These are phyloP conservation scores for Chironomus striatipennis DNA, from an alignment of 1,140 invertebrate species.

Conservation along the genomic window DNA sequence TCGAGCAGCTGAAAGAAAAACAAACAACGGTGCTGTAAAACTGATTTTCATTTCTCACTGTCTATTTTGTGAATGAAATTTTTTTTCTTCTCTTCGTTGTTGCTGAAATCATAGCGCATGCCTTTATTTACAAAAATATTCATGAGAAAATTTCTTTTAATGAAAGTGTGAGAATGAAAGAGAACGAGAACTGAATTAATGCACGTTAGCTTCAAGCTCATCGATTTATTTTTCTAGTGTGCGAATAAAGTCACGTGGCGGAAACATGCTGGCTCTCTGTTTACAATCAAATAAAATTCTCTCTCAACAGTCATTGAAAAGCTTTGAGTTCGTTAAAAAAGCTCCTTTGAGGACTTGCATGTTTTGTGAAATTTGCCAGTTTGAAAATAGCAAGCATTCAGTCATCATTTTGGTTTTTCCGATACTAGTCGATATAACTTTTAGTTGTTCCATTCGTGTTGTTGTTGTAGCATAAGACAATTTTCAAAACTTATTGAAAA, in stretches of 20 bases:
- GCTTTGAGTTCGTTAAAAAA: conserved; percentile 2
- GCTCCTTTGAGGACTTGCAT: not conserved
- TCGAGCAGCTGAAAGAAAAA: too few species aligned
- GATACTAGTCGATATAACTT: conserved; percentile 9
- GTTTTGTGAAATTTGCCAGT: not conserved
- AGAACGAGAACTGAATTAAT: not conserved
- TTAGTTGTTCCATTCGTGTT: conserved; percentile 20
- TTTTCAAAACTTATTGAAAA: not conserved
- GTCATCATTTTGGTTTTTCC: conserved; percentile 21
- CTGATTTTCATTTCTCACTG: too few species aligned
- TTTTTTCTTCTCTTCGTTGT: not conserved
- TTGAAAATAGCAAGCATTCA: not conserved
- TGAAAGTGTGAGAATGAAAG: too few species aligned
- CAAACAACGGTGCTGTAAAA: too few species aligned
- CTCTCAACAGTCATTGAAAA: not conserved
- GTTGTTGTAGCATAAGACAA: conserved; percentile 7
- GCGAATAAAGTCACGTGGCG: not conserved
- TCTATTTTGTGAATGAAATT: not conserved
- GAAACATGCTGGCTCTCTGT: not conserved
- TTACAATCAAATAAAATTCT: not conserved
- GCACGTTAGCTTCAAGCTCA: not conserved
- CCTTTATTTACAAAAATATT: not conserved
- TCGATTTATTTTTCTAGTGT: not conserved
- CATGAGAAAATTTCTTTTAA: not conserved
- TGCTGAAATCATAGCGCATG: not conserved